Percentiles rank a stretch among this genome's conserved stretches.
phyloP scores from a whole-genome alignment of 2,797 vertebrate genomes.

The Picus viridis region DNA sequence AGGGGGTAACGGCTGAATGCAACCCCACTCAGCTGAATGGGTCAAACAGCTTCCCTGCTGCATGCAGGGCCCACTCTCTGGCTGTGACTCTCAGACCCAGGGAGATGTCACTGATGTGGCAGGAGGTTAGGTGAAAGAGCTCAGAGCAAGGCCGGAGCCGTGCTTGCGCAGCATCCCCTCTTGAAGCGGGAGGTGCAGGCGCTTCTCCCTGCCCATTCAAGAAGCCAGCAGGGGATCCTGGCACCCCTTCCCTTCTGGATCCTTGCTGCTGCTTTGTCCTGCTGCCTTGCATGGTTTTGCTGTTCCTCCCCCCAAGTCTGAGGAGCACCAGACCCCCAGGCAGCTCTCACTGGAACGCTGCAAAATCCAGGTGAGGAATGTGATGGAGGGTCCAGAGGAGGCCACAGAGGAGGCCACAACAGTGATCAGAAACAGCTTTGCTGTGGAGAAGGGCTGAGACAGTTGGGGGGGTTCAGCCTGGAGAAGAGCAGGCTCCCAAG shows the following conservation, averaged over 20 bases:
- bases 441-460: no score
- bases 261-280: not conserved
- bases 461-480: no score
- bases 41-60: not conserved
- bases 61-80: not conserved
- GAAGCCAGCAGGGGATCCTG: not conserved
- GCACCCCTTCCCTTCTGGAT: not conserved
- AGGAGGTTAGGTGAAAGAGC: not conserved
- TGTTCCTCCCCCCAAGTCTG: not conserved
- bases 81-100: not conserved
- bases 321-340: not conserved
- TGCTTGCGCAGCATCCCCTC: not conserved
- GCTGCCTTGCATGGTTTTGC: not conserved
- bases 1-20: not conserved
- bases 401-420: no score
- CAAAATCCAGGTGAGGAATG: not conserved
- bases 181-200: not conserved
- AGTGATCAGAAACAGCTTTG: no score
- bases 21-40: not conserved
- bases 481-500: no score
- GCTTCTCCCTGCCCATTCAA: not conserved
- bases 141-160: not conserved
- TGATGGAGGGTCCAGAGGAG: not conserved
- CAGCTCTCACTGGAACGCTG: not conserved
- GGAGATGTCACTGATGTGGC: not conserved